Evolutionary conservation across 1,140 invertebrate species (phyloP), one percentile per base, ranked within the genome.

Genomic region (Euglossa dilemma): DNA sequence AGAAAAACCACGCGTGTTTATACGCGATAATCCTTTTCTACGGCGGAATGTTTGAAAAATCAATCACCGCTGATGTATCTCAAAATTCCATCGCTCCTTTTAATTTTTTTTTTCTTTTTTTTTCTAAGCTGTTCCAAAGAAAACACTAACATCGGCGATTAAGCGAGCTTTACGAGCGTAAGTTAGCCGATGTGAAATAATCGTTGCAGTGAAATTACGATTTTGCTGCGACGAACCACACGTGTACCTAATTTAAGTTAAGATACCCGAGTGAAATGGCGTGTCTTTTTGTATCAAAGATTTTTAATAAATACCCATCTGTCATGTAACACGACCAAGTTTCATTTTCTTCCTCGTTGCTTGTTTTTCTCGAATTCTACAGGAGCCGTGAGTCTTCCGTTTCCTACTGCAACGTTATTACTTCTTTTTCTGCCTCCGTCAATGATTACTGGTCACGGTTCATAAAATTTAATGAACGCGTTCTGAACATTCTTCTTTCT

Each of bases 201-300:
- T 50, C 66, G 57, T 64, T 28, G 76, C 47, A 23, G 77, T 70
- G 54, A 59, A 36, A 78, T 28, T 36, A 9, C 12, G 18, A 59
- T 80, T 72, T 73, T 52, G 84, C 64, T 4, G 25, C 63, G 54
- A n/a, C 54, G 16, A 61, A 43, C 59, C 82, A 85, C 66, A 47
- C 47, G 87, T 87, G 85, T 88, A 88, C 79, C 80, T 88, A 87
- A 87, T 50, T 76, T 88, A 87, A 88, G 80, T 80, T 88, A 88
- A 88, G 83, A 70, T 20, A 64, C 61, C 16, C 70, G 66, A 78
- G 61, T 72, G 86, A 43, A 61, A 52, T 78, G 72, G 76, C 69
- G 59, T 87, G 59, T 66, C 56, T 61, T 87, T 87, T 89, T 90
- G 82, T 90, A 90, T 89, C 70, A 80, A 90, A 90, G 79, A 73